Percentiles rank a stretch among this genome's conserved stretches.
These are phyloP conservation scores for Acipenser transmontanus DNA, from an alignment of 2,797 vertebrate genomes.

Conservation along the genomic window DNA sequence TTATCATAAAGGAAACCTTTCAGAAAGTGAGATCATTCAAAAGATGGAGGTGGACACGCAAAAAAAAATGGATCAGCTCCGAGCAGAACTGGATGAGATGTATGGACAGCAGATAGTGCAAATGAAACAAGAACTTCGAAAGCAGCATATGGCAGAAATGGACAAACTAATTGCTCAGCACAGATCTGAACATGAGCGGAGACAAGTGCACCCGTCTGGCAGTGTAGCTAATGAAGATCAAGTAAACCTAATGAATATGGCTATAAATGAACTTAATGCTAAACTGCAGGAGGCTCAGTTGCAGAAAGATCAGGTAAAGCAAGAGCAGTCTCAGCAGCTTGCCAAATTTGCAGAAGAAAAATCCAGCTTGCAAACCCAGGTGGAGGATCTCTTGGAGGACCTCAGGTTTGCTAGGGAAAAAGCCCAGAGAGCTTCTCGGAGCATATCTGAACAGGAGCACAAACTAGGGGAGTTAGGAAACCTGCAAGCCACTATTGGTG, in stretches of 20 bases:
- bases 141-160: conserved; percentile 62
- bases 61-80: conserved; percentile 71
- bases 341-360: conserved; percentile 58
- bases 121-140: conserved; percentile 86
- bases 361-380: conserved; percentile 58
- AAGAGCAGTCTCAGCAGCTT: conserved; percentile 52
- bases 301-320: conserved; percentile 56
- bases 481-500: conserved; percentile 58
- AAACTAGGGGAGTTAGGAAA: conserved; percentile 57
- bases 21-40: conserved; percentile 67
- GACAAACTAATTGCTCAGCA: conserved; percentile 60
- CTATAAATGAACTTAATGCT: conserved; percentile 68
- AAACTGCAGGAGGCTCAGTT: conserved; percentile 66
- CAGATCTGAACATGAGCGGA: conserved; percentile 55
- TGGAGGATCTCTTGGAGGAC: conserved; percentile 68
- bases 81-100: conserved; percentile 88
- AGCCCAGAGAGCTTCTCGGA: conserved; percentile 68
- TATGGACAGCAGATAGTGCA: conserved; percentile 90
- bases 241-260: conserved; percentile 58
- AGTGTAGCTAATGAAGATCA: conserved; percentile 37
- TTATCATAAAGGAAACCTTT: conserved; percentile 66
- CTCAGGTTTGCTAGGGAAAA: conserved; percentile 64
- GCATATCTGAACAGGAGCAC: conserved; percentile 65
- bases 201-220: conserved; percentile 19
- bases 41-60: conserved; percentile 69